phyloP scores from a whole-genome alignment of 1,140 invertebrate genomes.

The Cherax destructor region DNA sequence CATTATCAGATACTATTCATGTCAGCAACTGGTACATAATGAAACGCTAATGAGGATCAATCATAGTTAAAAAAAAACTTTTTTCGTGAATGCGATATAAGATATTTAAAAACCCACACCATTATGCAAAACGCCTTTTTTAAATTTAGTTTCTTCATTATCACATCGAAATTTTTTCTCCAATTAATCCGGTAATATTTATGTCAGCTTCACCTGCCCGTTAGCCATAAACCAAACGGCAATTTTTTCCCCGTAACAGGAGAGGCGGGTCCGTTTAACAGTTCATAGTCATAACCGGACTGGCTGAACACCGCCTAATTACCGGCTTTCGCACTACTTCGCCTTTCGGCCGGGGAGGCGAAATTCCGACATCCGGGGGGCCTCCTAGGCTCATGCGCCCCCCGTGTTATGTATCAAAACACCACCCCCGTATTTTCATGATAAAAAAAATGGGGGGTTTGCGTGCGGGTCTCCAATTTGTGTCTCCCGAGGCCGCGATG shows the following conservation, averaged over 20 bases:
- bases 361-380: not conserved
- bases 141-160: slow-evolving; percentile 53
- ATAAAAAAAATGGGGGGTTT: slow-evolving; percentile 68
- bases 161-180: slow-evolving; percentile 15
- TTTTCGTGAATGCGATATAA: not conserved
- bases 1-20: not conserved
- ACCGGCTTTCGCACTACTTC: not conserved
- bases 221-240: slow-evolving; percentile 46
- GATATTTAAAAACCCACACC: not conserved
- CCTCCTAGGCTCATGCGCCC: not conserved
- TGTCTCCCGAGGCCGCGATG: slow-evolving; percentile 45
- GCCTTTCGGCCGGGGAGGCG: not conserved
- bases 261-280: slow-evolving; percentile 64
- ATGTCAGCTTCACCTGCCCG: slow-evolving; percentile 48
- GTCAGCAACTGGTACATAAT: slow-evolving; percentile 1
- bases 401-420: slow-evolving; percentile 33
- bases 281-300: slow-evolving; percentile 52
- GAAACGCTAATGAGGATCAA: slow-evolving; percentile 30
- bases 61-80: slow-evolving; percentile 6
- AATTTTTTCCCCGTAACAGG: slow-evolving; percentile 62
- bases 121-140: slow-evolving; percentile 55
- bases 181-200: slow-evolving; percentile 60
- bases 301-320: slow-evolving; percentile 41
- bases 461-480: slow-evolving; percentile 57
- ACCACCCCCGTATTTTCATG: slow-evolving; percentile 51